Evolutionary conservation across 2,113 vertebrate species (phyloP).

Genomic region (Tricholaema leucomelas): DNA sequence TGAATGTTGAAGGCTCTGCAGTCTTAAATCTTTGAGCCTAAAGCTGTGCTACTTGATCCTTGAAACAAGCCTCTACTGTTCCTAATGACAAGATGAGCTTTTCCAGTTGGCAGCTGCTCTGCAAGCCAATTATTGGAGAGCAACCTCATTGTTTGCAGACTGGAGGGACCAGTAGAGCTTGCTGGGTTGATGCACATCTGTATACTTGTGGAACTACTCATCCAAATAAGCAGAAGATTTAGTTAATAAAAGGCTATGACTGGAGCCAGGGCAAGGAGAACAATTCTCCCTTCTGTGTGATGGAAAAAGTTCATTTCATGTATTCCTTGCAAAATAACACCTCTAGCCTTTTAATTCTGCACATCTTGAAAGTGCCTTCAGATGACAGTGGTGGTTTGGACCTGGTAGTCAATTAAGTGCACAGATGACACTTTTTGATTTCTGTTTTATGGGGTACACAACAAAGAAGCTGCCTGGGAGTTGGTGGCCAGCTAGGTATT

Average conservation of each 20-base stretch:
- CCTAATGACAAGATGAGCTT: not conserved
- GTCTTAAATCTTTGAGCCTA: not conserved
- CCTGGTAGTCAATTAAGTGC: not conserved
- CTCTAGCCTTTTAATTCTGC: not conserved
- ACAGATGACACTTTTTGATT: not conserved
- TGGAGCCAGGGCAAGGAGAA: not conserved
- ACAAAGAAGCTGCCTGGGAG: not conserved
- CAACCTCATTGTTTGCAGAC: slow-evolving; percentile 2
- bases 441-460: not conserved
- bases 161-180: not conserved
- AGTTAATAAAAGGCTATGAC: not conserved
- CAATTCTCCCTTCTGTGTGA: not conserved
- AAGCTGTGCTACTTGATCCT: not conserved
- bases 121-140: slow-evolving; percentile 11
- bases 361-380: not conserved
- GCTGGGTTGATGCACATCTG: not conserved
- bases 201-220: not conserved
- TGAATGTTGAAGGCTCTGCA: not conserved
- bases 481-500: not conserved
- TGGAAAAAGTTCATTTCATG: not conserved
- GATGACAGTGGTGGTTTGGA: not conserved
- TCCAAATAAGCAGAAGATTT: not conserved
- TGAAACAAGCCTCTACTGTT: slow-evolving; percentile 8
- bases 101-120: not conserved
- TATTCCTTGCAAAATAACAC: not conserved